Conservation (phyloP, 2,113 vertebrate species). For the Anser cygnoides region DNA sequence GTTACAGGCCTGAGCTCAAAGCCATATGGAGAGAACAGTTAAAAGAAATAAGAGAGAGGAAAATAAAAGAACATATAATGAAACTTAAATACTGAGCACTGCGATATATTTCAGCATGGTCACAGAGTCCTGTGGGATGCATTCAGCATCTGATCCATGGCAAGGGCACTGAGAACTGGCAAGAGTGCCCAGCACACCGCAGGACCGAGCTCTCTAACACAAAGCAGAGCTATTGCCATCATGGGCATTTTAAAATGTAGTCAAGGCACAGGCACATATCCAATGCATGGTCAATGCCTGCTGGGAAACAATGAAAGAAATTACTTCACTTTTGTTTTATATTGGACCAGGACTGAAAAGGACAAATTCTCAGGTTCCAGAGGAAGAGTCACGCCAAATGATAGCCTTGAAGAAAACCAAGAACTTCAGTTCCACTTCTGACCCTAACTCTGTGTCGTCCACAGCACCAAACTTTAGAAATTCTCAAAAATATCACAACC, state of each 20-base stretch:
- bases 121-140: not conserved
- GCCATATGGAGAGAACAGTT: not conserved
- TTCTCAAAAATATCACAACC: not conserved
- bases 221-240: not conserved
- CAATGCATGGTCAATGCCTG: not conserved
- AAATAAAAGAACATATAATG: not conserved
- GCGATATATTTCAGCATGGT: not conserved
- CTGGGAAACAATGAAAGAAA: not conserved
- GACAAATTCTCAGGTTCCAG: not conserved
- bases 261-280: rapidly evolving
- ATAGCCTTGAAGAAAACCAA: not conserved
- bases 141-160: not conserved
- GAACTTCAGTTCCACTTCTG: not conserved
- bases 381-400: not conserved
- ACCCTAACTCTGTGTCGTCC: not conserved
- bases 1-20: not conserved
- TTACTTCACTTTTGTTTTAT: not conserved
- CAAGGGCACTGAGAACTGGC: not conserved
- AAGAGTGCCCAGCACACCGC: not conserved
- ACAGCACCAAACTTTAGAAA: not conserved
- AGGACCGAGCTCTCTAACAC: not conserved
- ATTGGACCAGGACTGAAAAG: not conserved
- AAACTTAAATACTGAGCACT: not conserved
- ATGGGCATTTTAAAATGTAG: not conserved
- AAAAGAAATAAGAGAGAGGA: not conserved